These are phyloP conservation scores for Aradophagus sp. DNA, from an alignment of 1,140 invertebrate genomes.

Conservation along the genomic window DNA sequence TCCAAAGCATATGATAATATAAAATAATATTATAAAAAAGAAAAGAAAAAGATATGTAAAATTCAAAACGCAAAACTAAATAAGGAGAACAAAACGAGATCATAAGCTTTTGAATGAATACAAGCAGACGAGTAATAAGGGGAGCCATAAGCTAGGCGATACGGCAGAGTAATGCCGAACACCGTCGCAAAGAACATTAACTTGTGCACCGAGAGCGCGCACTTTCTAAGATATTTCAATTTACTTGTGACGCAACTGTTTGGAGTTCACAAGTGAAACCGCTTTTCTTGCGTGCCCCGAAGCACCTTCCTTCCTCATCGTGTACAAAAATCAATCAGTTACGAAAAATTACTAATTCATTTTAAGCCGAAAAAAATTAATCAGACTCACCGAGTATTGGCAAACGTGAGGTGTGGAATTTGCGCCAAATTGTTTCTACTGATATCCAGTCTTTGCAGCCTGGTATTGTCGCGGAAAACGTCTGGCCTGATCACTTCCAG, in stretches of 20 bases:
- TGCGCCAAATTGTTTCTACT: slow-evolving; percentile 85
- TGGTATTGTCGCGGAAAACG: slow-evolving; percentile 79
- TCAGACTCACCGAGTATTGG: slow-evolving; percentile 74
- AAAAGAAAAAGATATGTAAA: too few species aligned
- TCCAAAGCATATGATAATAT: too few species aligned
- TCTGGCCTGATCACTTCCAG: slow-evolving; percentile 82
- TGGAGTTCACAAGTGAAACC: slow-evolving; percentile 66
- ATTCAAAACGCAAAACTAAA: too few species aligned
- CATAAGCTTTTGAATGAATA: too few species aligned
- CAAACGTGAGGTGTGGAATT: slow-evolving; percentile 80
- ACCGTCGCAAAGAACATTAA: slow-evolving; percentile 58
- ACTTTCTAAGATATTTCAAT: slow-evolving; percentile 68
- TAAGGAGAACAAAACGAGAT: too few species aligned
- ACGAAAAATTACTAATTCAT: slow-evolving; percentile 10
- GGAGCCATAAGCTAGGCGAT: slow-evolving; percentile 49
- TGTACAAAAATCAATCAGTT: slow-evolving; percentile 10
- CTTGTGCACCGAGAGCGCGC: slow-evolving; percentile 51
- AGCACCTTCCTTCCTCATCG: slow-evolving; percentile 44
- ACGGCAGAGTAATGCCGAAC: slow-evolving; percentile 59
- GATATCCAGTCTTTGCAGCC: slow-evolving; percentile 82
- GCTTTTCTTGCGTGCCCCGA: slow-evolving; percentile 59
- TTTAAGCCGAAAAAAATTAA: slow-evolving; percentile 1
- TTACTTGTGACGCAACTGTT: slow-evolving; percentile 64
- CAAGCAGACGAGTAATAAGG: too few species aligned
- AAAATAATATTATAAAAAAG: too few species aligned